Percentiles rank a stretch among this genome's conserved stretches.
Evolutionary conservation across 2,797 vertebrate species (phyloP).

Genomic region (Gymnoscopelus microlampas): DNA sequence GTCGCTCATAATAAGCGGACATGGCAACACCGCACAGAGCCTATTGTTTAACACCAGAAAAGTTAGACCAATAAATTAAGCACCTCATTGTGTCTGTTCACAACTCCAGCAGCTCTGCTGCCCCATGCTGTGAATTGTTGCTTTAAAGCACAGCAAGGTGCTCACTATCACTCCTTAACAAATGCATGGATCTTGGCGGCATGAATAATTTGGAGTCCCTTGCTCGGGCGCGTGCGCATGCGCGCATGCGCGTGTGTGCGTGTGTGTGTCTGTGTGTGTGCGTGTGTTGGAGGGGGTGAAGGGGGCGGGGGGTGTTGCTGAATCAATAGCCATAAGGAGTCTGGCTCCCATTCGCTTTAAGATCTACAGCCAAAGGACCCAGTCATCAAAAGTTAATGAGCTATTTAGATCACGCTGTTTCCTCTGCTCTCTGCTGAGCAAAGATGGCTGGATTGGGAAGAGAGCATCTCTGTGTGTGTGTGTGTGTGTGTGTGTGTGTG

Average conservation of each 20-base stretch:
- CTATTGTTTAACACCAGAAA: too few relatives aligned
- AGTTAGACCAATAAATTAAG: too few relatives aligned
- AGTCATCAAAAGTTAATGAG: conserved; percentile 83
- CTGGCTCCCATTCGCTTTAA: conserved; percentile 78
- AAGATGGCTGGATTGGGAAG: conserved; percentile 56
- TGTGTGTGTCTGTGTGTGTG: conserved; percentile 1
- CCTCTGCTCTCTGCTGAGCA: conserved; percentile 65
- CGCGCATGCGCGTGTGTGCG: background rate
- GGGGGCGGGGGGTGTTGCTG: conserved; percentile 41
- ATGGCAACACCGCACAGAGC: too few relatives aligned
- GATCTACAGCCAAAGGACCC: conserved; percentile 78
- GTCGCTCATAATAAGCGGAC: too few relatives aligned
- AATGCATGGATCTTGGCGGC: conserved; percentile 61
- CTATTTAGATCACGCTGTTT: conserved; percentile 79
- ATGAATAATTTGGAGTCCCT: conserved; percentile 75
- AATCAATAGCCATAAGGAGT: conserved; percentile 79
- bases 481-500: conserved; percentile 1
- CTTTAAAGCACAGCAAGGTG: conserved; percentile 46
- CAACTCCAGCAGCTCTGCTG: conserved; percentile 33
- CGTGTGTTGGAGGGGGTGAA: background rate
- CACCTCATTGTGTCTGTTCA: conserved; percentile 11
- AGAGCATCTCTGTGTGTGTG: conserved; percentile 19
- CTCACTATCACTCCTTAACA: conserved; percentile 60
- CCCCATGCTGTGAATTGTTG: conserved; percentile 24
- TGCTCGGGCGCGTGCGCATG: conserved; percentile 49